Evolutionary conservation across 2,797 vertebrate species (phyloP).

Genomic region (Alosa sapidissima): DNA sequence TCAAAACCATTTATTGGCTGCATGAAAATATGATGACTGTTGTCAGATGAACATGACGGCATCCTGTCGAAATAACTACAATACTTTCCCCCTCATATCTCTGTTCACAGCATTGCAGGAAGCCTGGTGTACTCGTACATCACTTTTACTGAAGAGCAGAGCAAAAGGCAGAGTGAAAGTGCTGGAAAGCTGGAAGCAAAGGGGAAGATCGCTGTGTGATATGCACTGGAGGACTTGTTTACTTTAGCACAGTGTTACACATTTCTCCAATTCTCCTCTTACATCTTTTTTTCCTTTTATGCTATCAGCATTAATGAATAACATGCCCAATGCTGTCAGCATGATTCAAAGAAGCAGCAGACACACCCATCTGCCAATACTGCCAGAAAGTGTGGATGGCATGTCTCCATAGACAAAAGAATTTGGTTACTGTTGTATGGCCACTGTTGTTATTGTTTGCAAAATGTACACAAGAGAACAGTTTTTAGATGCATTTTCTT

Average conservation of each 20-base stretch:
- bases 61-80: no score
- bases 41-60: no score
- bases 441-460: neutral
- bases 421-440: constrained; percentile 3
- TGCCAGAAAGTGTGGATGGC: neutral
- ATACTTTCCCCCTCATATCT: neutral
- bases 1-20: no score
- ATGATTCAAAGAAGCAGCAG: neutral
- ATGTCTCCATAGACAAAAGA: neutral
- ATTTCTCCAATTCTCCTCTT: neutral
- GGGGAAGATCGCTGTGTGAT: constrained; percentile 55
- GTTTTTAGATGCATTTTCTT: neutral
- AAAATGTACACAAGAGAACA: neutral
- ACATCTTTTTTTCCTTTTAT: neutral
- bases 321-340: neutral
- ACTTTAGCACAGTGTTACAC: constrained; percentile 1
- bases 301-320: neutral
- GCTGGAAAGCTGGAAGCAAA: constrained; percentile 52
- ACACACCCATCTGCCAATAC: neutral
- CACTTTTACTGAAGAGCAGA: constrained; percentile 88
- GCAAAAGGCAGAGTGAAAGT: constrained; percentile 73
- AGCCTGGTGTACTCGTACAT: constrained; percentile 97
- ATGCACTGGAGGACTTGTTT: constrained; percentile 18
- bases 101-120: constrained; percentile 84
- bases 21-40: no score